These are phyloP conservation scores for Leptopilina boulardi DNA, from an alignment of 1,140 invertebrate species.

Conservation along the genomic window DNA sequence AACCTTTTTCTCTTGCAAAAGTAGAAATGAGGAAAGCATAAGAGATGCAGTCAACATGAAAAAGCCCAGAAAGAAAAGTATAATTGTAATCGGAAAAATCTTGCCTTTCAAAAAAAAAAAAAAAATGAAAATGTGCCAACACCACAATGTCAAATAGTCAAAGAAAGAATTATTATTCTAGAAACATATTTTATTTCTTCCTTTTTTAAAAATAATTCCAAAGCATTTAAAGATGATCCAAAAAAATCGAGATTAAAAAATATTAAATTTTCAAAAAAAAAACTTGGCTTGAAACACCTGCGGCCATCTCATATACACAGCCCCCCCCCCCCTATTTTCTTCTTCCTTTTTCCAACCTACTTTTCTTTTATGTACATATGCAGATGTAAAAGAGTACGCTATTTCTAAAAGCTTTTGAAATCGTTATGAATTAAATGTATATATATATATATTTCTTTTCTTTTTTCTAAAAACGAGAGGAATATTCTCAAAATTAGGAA, in stretches of 20 bases:
- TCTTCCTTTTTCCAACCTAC: background rate
- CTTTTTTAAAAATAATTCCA: background rate
- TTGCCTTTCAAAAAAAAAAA: conserved; percentile 4
- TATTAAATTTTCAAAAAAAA: too few species aligned
- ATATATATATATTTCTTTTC: background rate
- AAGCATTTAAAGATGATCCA: too few species aligned
- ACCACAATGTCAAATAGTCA: conserved; percentile 8
- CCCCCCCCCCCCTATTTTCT: too few species aligned
- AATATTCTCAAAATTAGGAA: background rate
- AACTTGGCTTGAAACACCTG: too few species aligned
- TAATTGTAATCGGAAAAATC: conserved; percentile 2
- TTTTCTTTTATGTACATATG: background rate
- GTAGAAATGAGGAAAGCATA: conserved; percentile 4
- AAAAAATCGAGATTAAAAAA: too few species aligned
- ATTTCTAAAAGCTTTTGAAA: background rate
- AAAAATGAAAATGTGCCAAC: background rate
- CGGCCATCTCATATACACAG: too few species aligned
- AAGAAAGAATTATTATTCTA: background rate
- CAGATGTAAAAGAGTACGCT: background rate
- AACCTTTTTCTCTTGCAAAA: background rate
- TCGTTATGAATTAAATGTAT: background rate
- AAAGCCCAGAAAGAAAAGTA: background rate
- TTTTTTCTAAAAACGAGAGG: background rate
- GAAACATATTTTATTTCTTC: background rate
- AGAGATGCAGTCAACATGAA: background rate